A percentile compares a stretch with the other conserved stretches of the same genome.
Conservation (phyloP, 2,797 vertebrate genomes). For the Miichthys miiuy region DNA sequence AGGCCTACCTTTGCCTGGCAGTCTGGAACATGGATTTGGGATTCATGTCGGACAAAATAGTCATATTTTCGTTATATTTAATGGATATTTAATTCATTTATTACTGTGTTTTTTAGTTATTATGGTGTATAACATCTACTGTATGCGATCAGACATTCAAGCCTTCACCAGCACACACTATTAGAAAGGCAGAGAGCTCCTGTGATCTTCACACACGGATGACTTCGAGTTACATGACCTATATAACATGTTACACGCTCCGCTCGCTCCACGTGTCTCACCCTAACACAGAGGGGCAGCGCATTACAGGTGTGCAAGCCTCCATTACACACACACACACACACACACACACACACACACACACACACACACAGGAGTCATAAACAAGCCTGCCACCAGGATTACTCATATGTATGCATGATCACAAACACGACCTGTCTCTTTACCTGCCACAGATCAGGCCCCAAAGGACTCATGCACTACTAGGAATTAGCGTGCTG, state of each 20-base stretch:
- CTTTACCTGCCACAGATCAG: conserved; percentile 70
- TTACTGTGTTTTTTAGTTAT: not conserved
- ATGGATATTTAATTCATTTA: not conserved
- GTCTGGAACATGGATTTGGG: conserved; percentile 57
- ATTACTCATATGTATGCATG: conserved; percentile 59
- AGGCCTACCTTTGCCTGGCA: not conserved
- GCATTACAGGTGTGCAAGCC: conserved; percentile 82
- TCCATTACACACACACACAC: conserved; percentile 2
- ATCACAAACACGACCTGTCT: conserved; percentile 72
- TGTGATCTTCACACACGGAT: conserved; percentile 87
- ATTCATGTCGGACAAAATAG: not conserved
- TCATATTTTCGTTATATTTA: not conserved
- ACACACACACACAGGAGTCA: conserved; percentile 45
- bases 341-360: conserved; percentile 47
- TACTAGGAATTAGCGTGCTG: conserved; percentile 48
- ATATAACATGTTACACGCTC: conserved; percentile 86
- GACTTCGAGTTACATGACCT: conserved; percentile 87
- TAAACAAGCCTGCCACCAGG: conserved; percentile 64
- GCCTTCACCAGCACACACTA: conserved; percentile 67
- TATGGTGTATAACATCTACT: not conserved
- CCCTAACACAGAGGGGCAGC: conserved; percentile 80
- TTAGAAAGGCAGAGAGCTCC: conserved; percentile 67
- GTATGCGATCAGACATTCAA: conserved; percentile 51
- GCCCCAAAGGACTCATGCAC: conserved; percentile 63
- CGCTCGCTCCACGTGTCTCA: conserved; percentile 81